Evolutionary conservation across 92 coral and sea anemone genomes (phyloP).

Genomic region (Parazoanthus darwini): DNA sequence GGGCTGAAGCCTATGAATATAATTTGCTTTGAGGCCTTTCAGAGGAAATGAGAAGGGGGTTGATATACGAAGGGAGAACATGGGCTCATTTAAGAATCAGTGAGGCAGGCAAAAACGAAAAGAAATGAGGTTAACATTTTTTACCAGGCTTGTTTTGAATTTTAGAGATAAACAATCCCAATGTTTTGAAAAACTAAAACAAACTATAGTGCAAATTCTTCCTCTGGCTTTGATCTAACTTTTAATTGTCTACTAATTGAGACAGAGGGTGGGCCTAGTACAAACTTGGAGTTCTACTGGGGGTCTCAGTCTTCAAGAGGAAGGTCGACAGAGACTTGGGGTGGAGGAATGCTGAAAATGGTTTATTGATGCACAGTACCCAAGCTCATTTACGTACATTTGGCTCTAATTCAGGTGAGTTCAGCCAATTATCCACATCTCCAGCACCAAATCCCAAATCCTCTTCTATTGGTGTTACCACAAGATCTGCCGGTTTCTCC

Average conservation of each 20-base stretch:
- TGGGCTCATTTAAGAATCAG: background rate
- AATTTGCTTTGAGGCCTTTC: background rate
- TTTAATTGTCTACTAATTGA: background rate
- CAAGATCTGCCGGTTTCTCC: conserved; percentile 32
- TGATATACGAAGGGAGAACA: background rate
- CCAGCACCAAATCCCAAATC: conserved; percentile 37
- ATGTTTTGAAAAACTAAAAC: background rate
- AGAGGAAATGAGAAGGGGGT: background rate
- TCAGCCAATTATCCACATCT: conserved; percentile 78
- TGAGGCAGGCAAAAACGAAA: too few relatives aligned
- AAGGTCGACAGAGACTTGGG: background rate
- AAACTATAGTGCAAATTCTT: background rate
- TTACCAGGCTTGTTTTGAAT: background rate
- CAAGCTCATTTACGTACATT: conserved; percentile 45
- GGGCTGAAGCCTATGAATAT: background rate
- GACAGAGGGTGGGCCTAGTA: background rate
- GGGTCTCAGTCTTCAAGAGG: background rate
- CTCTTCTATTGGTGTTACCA: conserved; percentile 4
- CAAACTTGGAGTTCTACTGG: too few relatives aligned
- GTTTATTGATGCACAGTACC: too few relatives aligned
- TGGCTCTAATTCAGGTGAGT: conserved; percentile 80
- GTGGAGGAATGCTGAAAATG: too few relatives aligned
- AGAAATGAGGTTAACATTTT: too few relatives aligned
- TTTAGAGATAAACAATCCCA: background rate
- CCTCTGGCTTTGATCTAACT: background rate